Evolutionary conservation across 1,140 invertebrate genomes (phyloP), one percentile per base, ranked within the genome.

Genomic region (Penaeus japonicus): DNA sequence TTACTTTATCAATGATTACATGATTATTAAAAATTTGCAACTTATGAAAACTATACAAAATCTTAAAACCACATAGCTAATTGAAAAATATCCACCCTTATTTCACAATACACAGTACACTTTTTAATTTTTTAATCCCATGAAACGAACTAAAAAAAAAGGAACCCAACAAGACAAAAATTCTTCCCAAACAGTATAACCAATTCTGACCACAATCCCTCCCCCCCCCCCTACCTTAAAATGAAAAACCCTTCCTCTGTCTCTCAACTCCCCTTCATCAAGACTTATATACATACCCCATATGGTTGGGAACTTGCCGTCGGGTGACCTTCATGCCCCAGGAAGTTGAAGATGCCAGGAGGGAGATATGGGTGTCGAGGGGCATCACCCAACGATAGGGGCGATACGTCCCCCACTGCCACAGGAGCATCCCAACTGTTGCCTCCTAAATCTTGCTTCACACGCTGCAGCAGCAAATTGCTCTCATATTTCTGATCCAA

Each of bases 391-490:
- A 88, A 81, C 18, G 87, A 59, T 47, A 88, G 79, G 17, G 87
- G 81, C 10, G 87, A 84, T 35, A 88, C 87, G 17, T 32, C 80
- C 55, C 80, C 70, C 22, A 88, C 80, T 35, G 73, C 87, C 59
- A 88, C 80, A 47, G 80, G 47, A 27, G 65, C 53, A 18, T 88
- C 87, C 87, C 87, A 88, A 55, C 81, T 88, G 70, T 88, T 88
- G 35, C 87, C 87, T 75, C 87, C 86, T 32, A 88, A 57, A 65
- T 88, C 87, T 84, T 70, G 79, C 65, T 88, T 88, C 27, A 88
- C 87, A 83, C 87, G 87, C 87, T 88, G 87, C n/a, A 88, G 83
- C 47, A 47, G 47, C 47, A 47, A 47, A 47, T 47, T 47, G 47
- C 47, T 47, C 47, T 47, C 47, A 47, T 47, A 47, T 47, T 47